phyloP scores from a whole-genome alignment of 2,113 vertebrate genomes.

The Equus quagga region DNA sequence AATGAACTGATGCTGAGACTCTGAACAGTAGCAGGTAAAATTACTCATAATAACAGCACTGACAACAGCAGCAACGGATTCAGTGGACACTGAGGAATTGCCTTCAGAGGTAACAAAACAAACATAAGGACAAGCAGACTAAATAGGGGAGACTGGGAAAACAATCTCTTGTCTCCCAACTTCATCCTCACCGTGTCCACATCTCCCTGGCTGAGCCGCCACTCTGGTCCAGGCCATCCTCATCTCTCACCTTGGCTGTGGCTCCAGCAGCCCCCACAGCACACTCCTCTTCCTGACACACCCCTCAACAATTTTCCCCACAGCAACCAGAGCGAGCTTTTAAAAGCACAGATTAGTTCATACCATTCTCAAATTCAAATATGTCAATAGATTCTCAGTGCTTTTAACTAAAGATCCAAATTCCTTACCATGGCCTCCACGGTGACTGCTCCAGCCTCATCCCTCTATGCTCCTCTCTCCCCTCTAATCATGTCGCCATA shows the following conservation, averaged over 20 bases:
- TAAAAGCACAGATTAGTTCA: not conserved
- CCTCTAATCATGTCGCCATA: not conserved
- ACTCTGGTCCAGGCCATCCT: not conserved
- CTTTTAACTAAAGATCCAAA: not conserved
- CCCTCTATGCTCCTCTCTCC: too few relatives aligned
- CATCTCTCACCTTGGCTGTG: not conserved
- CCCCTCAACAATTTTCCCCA: not conserved
- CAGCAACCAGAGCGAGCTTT: not conserved
- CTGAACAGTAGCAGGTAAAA: not conserved
- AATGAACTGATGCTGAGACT: not conserved
- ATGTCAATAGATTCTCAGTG: not conserved
- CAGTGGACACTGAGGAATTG: not conserved
- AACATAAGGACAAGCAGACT: not conserved
- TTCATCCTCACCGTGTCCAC: not conserved
- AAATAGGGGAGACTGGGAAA: not conserved
- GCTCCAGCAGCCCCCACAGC: not conserved
- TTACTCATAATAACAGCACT: slow-evolving; percentile 29
- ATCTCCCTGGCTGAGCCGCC: not conserved
- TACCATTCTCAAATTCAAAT: not conserved
- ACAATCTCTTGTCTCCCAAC: not conserved
- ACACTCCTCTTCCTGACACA: not conserved
- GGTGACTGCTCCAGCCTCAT: not conserved
- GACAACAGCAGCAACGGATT: not conserved
- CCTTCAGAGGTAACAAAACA: slow-evolving; percentile 28
- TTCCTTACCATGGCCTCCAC: not conserved